Evolutionary conservation across 2,888 invertebrate species (phyloP).

Genomic region (Alloscopus bannaensis): DNA sequence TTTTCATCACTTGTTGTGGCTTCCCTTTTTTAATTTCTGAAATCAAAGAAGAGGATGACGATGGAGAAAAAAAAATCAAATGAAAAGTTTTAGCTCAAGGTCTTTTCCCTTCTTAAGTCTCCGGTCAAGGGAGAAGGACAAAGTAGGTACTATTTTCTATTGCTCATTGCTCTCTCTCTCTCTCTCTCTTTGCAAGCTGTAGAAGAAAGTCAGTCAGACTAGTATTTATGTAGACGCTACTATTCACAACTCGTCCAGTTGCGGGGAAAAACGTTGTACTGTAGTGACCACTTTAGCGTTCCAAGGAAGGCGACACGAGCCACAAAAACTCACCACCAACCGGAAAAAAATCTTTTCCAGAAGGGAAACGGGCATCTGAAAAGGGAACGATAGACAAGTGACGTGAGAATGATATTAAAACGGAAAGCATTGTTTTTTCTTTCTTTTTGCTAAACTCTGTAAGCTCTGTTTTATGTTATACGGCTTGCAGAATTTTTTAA

Average conservation of each 20-base stretch:
- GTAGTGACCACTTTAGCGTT: conserved; percentile 21
- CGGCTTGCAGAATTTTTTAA: too few relatives aligned
- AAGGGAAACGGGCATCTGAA: conserved; percentile 22
- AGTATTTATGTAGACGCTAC: neutral
- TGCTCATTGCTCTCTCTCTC: neutral
- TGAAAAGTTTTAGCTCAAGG: neutral
- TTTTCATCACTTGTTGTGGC: conserved; percentile 12
- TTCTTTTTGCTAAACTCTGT: conserved; percentile 18
- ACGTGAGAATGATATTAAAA: conserved; percentile 44
- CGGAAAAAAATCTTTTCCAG: neutral
- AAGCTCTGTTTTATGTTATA: neutral
- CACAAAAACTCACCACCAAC: too few relatives aligned
- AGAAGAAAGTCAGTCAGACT: conserved; percentile 27
- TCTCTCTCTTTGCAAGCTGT: neutral
- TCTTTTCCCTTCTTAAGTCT: neutral
- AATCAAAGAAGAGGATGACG: conserved; percentile 12
- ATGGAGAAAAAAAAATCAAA: neutral
- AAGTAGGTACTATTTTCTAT: neutral
- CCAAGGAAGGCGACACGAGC: conserved; percentile 18
- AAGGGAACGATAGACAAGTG: conserved; percentile 44
- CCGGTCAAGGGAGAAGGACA: neutral
- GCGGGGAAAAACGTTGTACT: conserved; percentile 9
- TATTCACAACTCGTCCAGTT: conserved; percentile 6
- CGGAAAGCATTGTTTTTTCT: conserved; percentile 43
- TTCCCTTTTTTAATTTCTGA: conserved; percentile 5